Evolutionary conservation across 2,888 invertebrate species (phyloP), one percentile per base, ranked within the genome.

Genomic region (Hyposoter didymator): DNA sequence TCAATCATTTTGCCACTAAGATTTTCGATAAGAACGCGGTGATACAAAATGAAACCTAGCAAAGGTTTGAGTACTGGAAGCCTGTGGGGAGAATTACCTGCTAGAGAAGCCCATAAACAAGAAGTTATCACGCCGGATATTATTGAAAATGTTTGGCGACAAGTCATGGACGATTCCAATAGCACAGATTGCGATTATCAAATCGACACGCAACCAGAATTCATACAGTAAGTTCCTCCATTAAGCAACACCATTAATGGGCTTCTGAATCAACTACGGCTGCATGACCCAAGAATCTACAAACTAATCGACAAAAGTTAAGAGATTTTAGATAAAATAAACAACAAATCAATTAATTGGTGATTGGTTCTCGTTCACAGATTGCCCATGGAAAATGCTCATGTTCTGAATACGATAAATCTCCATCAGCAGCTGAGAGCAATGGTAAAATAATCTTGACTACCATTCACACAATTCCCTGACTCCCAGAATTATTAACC

Each of bases 71-170:
- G 84, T 17, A 69, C 84, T 39, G 90, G 90, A 81, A 69, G 78
- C 8, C 87, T 91, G 43, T 94, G 94, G 94, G 94, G 94, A 32
- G 94, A 94, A 89, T 89, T 94, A 52, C 92, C 93, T 8, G 84
- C 91, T 2, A 90, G 91, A 76, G 93, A 94, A 87, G 92, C 90
- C 76, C 90, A 92, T 45, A 93, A 93, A 84, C 94, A 93, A 85
- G 94, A 94, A 88, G 90, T 93, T 43, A 92, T 94, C 69, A 93
- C 93, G 1, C 93, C 94, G 19, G 94, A 94, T 78, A 91, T 93
- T 8, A 93, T 94, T 83, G 94, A 94, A 88, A 94, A 93, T 90
- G 89, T 94, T 72, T 94, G 93, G 94, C 90, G 93, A 78, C 93
- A 93, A 90, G 93, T 93, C 28, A 89, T 93, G 84, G 93, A 94